These are phyloP conservation scores for Oryzias celebensis DNA, from an alignment of 2,113 vertebrate species.

Conservation along the genomic window DNA sequence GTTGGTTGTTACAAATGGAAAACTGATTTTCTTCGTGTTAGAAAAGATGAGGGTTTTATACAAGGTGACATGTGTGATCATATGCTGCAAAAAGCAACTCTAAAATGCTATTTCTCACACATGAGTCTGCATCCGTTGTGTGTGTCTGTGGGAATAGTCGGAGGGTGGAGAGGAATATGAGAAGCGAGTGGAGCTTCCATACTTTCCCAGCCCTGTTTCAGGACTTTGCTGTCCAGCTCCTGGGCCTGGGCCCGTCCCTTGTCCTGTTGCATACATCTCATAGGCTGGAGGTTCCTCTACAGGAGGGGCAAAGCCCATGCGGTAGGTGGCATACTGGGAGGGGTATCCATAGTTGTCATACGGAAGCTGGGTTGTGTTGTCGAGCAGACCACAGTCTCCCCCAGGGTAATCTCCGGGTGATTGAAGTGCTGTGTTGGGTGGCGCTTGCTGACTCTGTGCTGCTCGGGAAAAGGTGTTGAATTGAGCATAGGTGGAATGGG, in stretches of 20 bases:
- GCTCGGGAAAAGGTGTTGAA: slow-evolving; percentile 84
- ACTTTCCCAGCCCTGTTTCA: slow-evolving; percentile 81
- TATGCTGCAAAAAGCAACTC: slow-evolving; percentile 28
- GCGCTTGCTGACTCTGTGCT: slow-evolving; percentile 62
- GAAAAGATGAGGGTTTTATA: neutral
- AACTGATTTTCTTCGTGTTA: slow-evolving; percentile 10
- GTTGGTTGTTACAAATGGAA: slow-evolving; percentile 18
- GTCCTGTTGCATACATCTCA: slow-evolving; percentile 80
- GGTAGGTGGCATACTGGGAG: slow-evolving; percentile 81
- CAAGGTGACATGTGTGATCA: slow-evolving; percentile 13
- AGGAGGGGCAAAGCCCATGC: slow-evolving; percentile 84
- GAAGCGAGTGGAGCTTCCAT: slow-evolving; percentile 83
- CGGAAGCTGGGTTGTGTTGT: slow-evolving; percentile 82
- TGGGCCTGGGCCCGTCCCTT: slow-evolving; percentile 61
- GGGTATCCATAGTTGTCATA: slow-evolving; percentile 88
- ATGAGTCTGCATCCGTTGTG: slow-evolving; percentile 97
- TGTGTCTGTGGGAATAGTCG: slow-evolving; percentile 91
- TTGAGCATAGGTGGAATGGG: slow-evolving; percentile 91
- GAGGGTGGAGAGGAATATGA: slow-evolving; percentile 93
- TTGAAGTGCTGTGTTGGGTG: slow-evolving; percentile 61
- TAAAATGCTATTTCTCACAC: slow-evolving; percentile 77
- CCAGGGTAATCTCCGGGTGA: slow-evolving; percentile 75
- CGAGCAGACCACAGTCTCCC: slow-evolving; percentile 78
- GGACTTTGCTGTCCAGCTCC: slow-evolving; percentile 69
- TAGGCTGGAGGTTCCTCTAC: slow-evolving; percentile 78